Conservation (phyloP, 2,113 vertebrate genomes). For the Varanus komodoensis region DNA sequence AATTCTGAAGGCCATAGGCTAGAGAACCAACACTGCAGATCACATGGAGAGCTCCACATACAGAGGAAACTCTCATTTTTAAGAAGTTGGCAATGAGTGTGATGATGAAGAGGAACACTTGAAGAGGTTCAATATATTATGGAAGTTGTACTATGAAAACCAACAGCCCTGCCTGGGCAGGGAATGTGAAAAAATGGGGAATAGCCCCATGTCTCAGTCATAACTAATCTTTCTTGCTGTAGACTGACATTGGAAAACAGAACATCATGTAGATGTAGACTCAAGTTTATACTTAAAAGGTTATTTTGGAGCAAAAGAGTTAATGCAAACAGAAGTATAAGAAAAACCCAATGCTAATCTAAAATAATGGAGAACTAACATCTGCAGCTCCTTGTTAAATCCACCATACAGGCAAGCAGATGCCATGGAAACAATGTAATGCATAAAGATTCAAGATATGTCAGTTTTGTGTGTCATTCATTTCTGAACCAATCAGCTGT, state of each 20-base stretch:
- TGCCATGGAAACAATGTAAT: conserved; percentile 42
- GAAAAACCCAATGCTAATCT: not conserved
- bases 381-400: not conserved
- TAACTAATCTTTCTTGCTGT: not conserved
- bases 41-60: too few species aligned
- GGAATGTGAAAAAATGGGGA: not conserved
- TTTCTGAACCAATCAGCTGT: conserved; percentile 18
- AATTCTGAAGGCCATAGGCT: too few species aligned
- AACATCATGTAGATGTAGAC: not conserved
- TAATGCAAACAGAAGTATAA: not conserved
- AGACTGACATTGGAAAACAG: not conserved
- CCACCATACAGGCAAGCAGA: conserved; percentile 47
- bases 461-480: conserved; percentile 15
- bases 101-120: too few species aligned
- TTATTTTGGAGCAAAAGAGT: not conserved
- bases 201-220: too few species aligned
- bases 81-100: too few species aligned
- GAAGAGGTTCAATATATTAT: too few species aligned
- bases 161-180: too few species aligned
- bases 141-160: too few species aligned
- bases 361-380: not conserved
- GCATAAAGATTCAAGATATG: conserved; percentile 25
- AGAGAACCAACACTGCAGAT: too few species aligned
- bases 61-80: too few species aligned
- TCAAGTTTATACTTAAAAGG: not conserved